Evolutionary conservation across 1,140 invertebrate species (phyloP).

Genomic region (Meteorus sp.): DNA sequence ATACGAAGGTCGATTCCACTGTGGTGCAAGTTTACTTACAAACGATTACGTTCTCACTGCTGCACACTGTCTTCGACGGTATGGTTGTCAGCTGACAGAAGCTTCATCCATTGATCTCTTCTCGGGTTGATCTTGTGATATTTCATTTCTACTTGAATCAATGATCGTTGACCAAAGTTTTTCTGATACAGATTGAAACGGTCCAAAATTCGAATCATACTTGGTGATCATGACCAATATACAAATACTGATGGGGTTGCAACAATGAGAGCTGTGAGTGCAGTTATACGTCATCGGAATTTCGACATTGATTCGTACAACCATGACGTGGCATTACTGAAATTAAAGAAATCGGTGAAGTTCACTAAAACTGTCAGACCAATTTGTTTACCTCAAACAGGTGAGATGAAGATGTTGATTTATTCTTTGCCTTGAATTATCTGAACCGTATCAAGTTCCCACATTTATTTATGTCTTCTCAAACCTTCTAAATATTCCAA

Average conservation of each 20-base stretch:
- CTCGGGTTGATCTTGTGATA: neutral
- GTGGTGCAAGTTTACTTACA: slow-evolving; percentile 82
- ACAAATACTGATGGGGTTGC: slow-evolving; percentile 74
- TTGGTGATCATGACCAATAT: slow-evolving; percentile 81
- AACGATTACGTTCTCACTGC: slow-evolving; percentile 70
- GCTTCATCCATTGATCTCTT: too few species aligned
- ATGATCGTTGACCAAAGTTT: neutral
- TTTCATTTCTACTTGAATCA: neutral
- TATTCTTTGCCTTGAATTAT: too few species aligned
- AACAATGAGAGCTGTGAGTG: slow-evolving; percentile 76
- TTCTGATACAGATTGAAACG: slow-evolving; percentile 67
- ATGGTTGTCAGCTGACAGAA: slow-evolving; percentile 23
- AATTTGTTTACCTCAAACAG: slow-evolving; percentile 72
- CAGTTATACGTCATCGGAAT: slow-evolving; percentile 75
- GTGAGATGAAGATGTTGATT: too few species aligned
- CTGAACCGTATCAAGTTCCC: too few species aligned
- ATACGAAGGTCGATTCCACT: slow-evolving; percentile 86
- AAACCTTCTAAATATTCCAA: too few species aligned
- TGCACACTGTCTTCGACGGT: slow-evolving; percentile 70
- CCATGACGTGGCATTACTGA: slow-evolving; percentile 82
- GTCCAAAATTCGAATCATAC: slow-evolving; percentile 76
- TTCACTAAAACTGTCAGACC: slow-evolving; percentile 80
- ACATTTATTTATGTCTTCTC: too few species aligned
- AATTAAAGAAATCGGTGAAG: slow-evolving; percentile 72
- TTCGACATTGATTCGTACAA: slow-evolving; percentile 84